Conservation (phyloP, 2,797 vertebrate species). For the Melopsittacus undulatus region DNA sequence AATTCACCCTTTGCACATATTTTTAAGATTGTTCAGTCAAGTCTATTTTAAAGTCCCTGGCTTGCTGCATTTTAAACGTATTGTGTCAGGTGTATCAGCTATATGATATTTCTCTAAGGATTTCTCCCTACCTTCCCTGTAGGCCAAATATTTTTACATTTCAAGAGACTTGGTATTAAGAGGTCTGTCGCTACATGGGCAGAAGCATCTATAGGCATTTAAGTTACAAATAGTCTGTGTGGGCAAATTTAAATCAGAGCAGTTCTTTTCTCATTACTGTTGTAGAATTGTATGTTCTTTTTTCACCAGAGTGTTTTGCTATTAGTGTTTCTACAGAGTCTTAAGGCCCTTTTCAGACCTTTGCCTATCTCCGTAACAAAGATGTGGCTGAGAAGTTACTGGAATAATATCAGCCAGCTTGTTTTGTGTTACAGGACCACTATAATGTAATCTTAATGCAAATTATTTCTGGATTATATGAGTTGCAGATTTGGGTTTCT, state of each 20-base stretch:
- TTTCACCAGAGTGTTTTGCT: neutral
- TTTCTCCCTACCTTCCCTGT: neutral
- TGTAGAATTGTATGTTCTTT: neutral
- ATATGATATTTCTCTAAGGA: neutral
- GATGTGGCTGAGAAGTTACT: neutral
- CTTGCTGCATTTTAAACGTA: neutral
- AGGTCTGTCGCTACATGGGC: neutral
- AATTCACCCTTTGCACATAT: neutral
- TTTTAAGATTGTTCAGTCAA: neutral
- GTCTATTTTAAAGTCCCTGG: neutral
- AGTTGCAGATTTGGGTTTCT: neutral
- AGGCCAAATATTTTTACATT: neutral
- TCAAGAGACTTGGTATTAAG: neutral
- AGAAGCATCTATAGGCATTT: neutral
- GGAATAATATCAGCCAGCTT: neutral
- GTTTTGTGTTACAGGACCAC: neutral
- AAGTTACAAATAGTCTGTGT: neutral
- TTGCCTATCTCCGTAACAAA: neutral
- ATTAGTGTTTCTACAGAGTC: neutral
- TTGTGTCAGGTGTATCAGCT: neutral
- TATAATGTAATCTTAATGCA: neutral
- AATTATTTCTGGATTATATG: neutral
- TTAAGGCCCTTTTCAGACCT: neutral
- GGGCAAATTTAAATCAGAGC: neutral
- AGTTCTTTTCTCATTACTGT: neutral